Evolutionary conservation across 2,888 invertebrate genomes (phyloP).

Genomic region (Cerceris rybyensis): DNA sequence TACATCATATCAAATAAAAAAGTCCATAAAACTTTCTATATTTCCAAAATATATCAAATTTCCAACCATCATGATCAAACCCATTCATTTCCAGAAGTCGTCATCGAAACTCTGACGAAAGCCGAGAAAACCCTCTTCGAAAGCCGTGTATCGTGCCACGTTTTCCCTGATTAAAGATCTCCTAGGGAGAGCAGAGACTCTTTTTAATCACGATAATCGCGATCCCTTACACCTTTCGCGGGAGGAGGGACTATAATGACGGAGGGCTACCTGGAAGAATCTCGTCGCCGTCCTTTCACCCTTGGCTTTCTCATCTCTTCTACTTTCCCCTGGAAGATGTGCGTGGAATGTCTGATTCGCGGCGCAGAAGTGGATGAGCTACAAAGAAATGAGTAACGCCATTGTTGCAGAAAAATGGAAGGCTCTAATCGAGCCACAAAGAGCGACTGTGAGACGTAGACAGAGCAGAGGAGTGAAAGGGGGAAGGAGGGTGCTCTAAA

Average conservation of each 20-base stretch:
- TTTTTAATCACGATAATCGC: slow-evolving; percentile 50
- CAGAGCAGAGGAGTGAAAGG: not conserved
- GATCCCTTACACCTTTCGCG: slow-evolving; percentile 4
- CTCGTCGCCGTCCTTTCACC: not conserved
- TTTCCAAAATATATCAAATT: no score
- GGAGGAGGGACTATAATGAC: slow-evolving; percentile 32
- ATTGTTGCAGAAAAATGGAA: slow-evolving; percentile 53
- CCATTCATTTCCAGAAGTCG: no score
- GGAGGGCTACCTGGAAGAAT: slow-evolving; percentile 18
- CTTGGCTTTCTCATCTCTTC: slow-evolving; percentile 2
- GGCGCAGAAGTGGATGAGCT: slow-evolving; percentile 27
- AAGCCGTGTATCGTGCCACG: not conserved
- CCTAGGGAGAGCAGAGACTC: slow-evolving; percentile 22
- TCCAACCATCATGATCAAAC: no score
- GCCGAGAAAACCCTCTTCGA: slow-evolving; percentile 14
- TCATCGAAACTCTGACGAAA: not conserved
- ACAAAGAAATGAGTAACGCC: slow-evolving; percentile 40
- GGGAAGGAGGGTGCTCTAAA: not conserved
- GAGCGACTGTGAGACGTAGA: not conserved
- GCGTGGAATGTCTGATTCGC: slow-evolving; percentile 11
- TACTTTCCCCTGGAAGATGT: not conserved
- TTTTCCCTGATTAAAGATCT: slow-evolving; percentile 42
- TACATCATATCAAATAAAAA: no score
- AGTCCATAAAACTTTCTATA: no score
- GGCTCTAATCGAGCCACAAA: slow-evolving; percentile 38